Evolutionary conservation across 2,797 vertebrate genomes (phyloP), one percentile per base, ranked within the genome.

Genomic region (Sebastes itinus): DNA sequence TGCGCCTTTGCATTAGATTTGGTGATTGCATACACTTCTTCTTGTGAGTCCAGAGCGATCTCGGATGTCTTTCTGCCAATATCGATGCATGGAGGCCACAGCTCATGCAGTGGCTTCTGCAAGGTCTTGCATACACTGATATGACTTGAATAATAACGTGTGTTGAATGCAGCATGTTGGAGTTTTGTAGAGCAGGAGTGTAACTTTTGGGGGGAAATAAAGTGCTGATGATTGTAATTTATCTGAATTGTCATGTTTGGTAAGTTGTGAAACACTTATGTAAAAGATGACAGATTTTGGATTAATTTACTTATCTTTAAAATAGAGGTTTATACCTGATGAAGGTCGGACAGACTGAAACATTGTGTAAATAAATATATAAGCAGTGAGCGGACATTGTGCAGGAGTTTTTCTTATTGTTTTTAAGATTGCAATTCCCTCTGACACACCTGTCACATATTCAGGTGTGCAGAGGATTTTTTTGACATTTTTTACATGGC

Each of bases 1-100:
- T 38, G 27, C 52, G 65, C 78, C 66, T 78, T 81, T 84, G 55
- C 33, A 33, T 69, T 69, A 10, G 4, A 58, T 60, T 56, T 80
- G 52, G 38, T 77, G 77, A 64, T 85, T 60, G 23, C 32, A 75
- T 54, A 22, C 56, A 46, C 25, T 81, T 54, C 49, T 22, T 49
- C 18, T 18, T 18, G 42, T 22, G 49, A 54, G n/a, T 22, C 49
- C 49, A 54, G 20, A 54, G 49, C 9, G n/a, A 54, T 54, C 49
- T 54, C 49, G n/a, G 46, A 49, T 49, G 46, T 49, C n/a, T 0
- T 22, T 54, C 49, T 54, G 20, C 20, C 49, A 54, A 54, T 54
- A 54, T 22, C n/a, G 18, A 42, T 42, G 38, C 3, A 49, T 28
- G 27, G 27, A 6, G 18, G 46, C 46, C 7, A 9, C 46, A 49